Percentiles rank a stretch among this genome's conserved stretches.
phyloP scores from a whole-genome alignment of 2,888 invertebrate genomes.

The Caenorhabditis sp. region DNA sequence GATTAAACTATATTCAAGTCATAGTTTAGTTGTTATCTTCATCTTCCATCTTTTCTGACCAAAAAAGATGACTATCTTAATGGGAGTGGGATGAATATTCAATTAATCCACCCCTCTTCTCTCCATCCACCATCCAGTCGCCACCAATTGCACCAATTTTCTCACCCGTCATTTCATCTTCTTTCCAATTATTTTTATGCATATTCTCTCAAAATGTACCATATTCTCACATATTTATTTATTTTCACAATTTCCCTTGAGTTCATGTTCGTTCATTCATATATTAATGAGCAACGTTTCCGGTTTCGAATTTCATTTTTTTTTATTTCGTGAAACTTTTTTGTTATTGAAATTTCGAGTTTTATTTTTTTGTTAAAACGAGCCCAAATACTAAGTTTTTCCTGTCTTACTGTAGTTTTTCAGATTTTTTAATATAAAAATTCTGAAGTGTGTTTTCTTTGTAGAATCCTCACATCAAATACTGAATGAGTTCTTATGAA shows the following conservation, averaged over 20 bases:
- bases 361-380: background rate
- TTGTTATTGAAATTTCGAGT: conserved; percentile 9
- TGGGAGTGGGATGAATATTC: background rate
- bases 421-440: too few species aligned
- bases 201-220: too few species aligned
- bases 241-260: too few species aligned
- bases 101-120: conserved; percentile 1
- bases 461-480: too few species aligned
- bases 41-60: background rate
- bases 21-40: background rate
- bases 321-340: conserved; percentile 1
- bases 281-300: background rate
- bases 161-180: too few species aligned
- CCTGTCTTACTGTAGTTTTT: too few species aligned
- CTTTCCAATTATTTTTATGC: too few species aligned
- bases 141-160: background rate
- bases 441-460: background rate
- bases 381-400: too few species aligned
- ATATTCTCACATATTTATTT: too few species aligned
- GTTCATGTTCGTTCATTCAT: background rate
- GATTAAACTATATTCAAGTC: too few species aligned
- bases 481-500: too few species aligned
- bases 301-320: background rate
- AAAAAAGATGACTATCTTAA: background rate
- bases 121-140: background rate